Conservation (phyloP, 1,140 invertebrate species). For the Dendrolimus kikuchii region DNA sequence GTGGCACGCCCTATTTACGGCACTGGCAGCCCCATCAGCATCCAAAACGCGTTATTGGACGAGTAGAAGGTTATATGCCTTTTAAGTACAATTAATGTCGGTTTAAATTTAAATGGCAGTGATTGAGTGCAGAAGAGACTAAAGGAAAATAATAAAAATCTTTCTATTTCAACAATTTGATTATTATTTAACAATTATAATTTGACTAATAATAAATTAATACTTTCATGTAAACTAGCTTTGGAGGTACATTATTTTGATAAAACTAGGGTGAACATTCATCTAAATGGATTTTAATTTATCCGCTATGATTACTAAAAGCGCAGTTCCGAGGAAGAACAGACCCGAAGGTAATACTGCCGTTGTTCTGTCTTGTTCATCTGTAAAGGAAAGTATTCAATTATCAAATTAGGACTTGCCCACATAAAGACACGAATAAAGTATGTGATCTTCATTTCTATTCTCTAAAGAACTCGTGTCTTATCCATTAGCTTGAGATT, state of each 20-base stretch:
- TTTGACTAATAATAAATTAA: slow-evolving; percentile 46
- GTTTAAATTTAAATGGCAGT: too few species aligned
- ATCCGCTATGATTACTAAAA: slow-evolving; percentile 60
- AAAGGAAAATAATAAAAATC: background rate
- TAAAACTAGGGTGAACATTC: slow-evolving; percentile 27
- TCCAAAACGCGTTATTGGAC: too few species aligned
- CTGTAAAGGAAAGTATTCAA: slow-evolving; percentile 26
- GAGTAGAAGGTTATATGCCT: too few species aligned
- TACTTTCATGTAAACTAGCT: slow-evolving; percentile 44
- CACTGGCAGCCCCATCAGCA: too few species aligned
- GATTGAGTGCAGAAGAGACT: too few species aligned
- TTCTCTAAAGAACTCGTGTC: too few species aligned
- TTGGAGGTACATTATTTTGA: slow-evolving; percentile 36
- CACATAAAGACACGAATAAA: too few species aligned
- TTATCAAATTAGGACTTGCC: background rate
- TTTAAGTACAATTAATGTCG: too few species aligned
- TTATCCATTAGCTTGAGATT: too few species aligned
- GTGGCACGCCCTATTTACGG: too few species aligned
- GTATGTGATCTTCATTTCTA: too few species aligned
- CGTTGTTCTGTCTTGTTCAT: slow-evolving; percentile 35
- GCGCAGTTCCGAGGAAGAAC: slow-evolving; percentile 55
- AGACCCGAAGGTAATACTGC: slow-evolving; percentile 50
- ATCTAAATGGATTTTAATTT: slow-evolving; percentile 48
- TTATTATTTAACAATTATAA: slow-evolving; percentile 19
- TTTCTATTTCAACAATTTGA: slow-evolving; percentile 7